Base-by-base conservation (phyloP, 2,113 vertebrate genomes). In the Tenebrosternarchus preto region DNA sequence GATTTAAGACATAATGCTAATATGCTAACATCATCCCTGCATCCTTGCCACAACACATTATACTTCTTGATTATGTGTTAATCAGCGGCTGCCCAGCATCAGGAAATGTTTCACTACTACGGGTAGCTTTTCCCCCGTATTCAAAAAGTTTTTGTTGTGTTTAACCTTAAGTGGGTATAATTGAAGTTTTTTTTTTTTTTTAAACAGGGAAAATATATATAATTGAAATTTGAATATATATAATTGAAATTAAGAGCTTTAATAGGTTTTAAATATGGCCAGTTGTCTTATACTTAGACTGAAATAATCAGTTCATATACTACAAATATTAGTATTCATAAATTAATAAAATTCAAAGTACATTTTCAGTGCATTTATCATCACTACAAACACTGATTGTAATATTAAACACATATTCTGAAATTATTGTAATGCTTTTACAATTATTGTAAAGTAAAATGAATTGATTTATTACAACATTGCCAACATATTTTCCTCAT, bases 1-100 rank as follows among this genome's bases (percentile, higher is more conserved):
- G 83, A 92, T 92, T 93, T 85, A 90, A 87, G 88, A 92, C 89
- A 85, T 90, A 50, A 82, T 68, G 77, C 79, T 76, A 20, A 25
- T 39, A 82, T 68, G 77, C 79, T 76, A 20, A 25, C 29, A 63
- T 81, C 69, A 68, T 60, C 63, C 85, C 90, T 90, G 86, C 90
- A n/a, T n/a, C n/a, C 82, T 86, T 89, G 67, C 67, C 83, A 88
- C 87, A 87, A 91, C 89, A 88, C 86, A 88, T 87, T 84, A 88
- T 79, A 80, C 85, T 81, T 84, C 74, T 84, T 85, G 66, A 86
- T 87, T 82, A 74, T 68, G 27, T 71, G 68, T 80, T 46, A 73
- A 86, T 77, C 85, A 84, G 43, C 79, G 76, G 57, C 67, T 29
- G 31, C 17, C 39, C 55, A 12, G 25, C 0, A 27, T 20, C n/a